Percentiles rank a stretch among this genome's conserved stretches.
phyloP scores from a whole-genome alignment of 1,140 invertebrate genomes.

The Lasioglossum baleicum region DNA sequence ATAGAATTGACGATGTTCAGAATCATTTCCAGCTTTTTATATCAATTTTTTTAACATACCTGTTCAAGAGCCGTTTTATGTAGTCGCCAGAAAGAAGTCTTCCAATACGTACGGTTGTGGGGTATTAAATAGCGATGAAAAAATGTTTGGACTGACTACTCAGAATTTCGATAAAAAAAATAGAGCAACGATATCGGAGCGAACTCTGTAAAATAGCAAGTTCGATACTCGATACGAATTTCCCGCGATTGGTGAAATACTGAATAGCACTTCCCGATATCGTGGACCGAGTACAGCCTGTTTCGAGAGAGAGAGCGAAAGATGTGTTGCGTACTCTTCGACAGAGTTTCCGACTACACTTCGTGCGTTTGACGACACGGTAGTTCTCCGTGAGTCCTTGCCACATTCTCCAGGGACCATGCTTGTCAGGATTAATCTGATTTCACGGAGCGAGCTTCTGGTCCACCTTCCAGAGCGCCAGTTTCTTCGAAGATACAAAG shows the following conservation, averaged over 20 bases:
- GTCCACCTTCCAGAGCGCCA: conserved; percentile 37
- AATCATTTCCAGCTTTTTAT: no score
- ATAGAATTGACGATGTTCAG: no score
- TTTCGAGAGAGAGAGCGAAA: neutral
- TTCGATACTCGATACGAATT: neutral
- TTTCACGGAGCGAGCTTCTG: conserved; percentile 18
- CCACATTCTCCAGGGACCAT: conserved; percentile 34
- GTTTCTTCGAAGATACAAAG: conserved; percentile 43
- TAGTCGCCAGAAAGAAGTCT: no score
- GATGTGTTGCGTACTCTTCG: conserved; percentile 11
- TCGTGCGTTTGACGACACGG: conserved; percentile 37
- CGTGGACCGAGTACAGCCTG: neutral
- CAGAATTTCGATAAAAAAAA: neutral
- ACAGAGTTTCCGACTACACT: conserved; percentile 35
- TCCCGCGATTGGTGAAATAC: conserved; percentile 20
- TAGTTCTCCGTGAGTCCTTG: conserved; percentile 2
- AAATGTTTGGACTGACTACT: neutral
- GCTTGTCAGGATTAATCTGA: conserved; percentile 53
- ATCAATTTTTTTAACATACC: no score
- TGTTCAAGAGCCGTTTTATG: no score
- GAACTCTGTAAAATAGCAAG: no score
- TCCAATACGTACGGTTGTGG: no score
- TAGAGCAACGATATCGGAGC: neutral
- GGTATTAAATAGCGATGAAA: no score
- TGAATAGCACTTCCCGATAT: conserved; percentile 24